Evolutionary conservation across 2,888 invertebrate species (phyloP), one percentile per base, ranked within the genome.

Genomic region (Drosophila multiciliata): DNA sequence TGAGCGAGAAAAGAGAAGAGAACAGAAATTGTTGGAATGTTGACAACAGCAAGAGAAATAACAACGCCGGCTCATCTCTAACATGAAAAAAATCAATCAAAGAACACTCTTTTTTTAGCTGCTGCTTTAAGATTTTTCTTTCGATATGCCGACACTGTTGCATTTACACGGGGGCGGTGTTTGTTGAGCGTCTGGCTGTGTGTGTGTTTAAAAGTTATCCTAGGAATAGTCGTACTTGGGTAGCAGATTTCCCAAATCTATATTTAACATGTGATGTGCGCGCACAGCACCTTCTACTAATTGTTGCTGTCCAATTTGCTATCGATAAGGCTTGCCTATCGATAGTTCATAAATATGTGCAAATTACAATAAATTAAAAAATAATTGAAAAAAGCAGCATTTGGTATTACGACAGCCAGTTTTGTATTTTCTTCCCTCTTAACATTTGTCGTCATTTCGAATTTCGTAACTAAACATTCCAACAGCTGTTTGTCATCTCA

Each of bases 21-120:
- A 74, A 61, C 20, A 58, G 58, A 81, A 87, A 67, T 84, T 71
- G 74, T 81, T 84, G 84, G 84, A 84, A 86, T 83, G 73, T 72
- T 73, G 60, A 69, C 71, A 75, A 75, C 66, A 66, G 57, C 20
- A 23, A 49, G n/a, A n/a, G 50, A 26, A 66, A 71, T 68, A 72
- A 65, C 64, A 79, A 73, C 65, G 62, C 76, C 81, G 67, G 66
- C 33, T 57, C 12, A 33, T 32, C 45, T 15, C 23, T 45, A 45
- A 15, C 5, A 66, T 33, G 33, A 26, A 35, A 32, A 69, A 69
- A 54, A 38, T 48, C 45, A 42, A 38, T 20, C 11, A 12, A 12
- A 38, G 26, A 38, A 29, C 38, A 23, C 23, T 45, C 23, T 42
- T 62, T 42, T 23, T 23, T 48, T 57, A 69, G 73, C 66, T 66